Percentiles rank a stretch among this genome's conserved stretches.
Evolutionary conservation across 2,888 invertebrate genomes (phyloP).

Genomic region (Trissoscelio sp.): DNA sequence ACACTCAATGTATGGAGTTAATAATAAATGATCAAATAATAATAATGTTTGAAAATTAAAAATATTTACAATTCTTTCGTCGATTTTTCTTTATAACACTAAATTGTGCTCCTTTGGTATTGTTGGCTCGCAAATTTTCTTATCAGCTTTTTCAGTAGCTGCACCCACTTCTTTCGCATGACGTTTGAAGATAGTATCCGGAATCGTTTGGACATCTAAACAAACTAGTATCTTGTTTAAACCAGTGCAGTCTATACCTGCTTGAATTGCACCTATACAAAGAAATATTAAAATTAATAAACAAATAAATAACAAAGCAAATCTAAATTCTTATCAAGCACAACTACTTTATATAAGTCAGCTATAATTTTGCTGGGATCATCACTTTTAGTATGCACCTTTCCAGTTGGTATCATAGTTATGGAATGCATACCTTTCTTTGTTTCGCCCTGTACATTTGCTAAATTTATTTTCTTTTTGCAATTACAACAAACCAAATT

Average conservation of each 20-base stretch:
- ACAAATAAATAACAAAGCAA: not conserved
- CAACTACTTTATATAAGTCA: not conserved
- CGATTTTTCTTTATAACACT: too few species aligned
- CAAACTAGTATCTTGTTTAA: slow-evolving; percentile 67
- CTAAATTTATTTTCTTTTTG: not conserved
- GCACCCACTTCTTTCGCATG: slow-evolving; percentile 55
- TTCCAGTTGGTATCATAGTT: not conserved
- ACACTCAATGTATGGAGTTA: too few species aligned
- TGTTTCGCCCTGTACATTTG: not conserved
- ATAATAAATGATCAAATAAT: too few species aligned
- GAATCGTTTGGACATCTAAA: slow-evolving; percentile 56
- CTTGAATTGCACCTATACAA: slow-evolving; percentile 39
- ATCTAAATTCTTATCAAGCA: not conserved
- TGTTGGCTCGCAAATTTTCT: too few species aligned
- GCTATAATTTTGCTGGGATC: not conserved
- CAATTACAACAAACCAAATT: not conserved
- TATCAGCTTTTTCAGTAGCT: too few species aligned
- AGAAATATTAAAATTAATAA: not conserved
- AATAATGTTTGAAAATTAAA: too few species aligned
- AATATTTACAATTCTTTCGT: too few species aligned
- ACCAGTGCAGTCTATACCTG: slow-evolving; percentile 56
- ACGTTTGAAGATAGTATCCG: slow-evolving; percentile 52
- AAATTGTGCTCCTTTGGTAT: too few species aligned
- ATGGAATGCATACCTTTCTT: not conserved
- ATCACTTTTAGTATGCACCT: not conserved